Evolutionary conservation across 1,140 invertebrate genomes (phyloP).

Genomic region (Pygmarrhopalites habei): DNA sequence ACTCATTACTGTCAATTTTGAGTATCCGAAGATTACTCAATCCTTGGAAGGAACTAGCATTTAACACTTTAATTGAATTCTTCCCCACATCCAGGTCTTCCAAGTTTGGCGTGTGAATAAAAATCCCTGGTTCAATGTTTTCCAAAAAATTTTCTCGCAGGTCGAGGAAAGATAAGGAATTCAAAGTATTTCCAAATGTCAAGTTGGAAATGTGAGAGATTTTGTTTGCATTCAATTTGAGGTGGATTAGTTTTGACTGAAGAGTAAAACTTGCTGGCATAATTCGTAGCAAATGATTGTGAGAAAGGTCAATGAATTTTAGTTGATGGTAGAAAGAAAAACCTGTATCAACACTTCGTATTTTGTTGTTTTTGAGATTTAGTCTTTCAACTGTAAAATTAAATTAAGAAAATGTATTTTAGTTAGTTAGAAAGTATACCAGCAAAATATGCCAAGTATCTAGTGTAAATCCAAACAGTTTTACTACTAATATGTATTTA

Average conservation of each 20-base stretch:
- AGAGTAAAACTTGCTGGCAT: slow-evolving; percentile 67
- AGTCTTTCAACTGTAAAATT: slow-evolving; percentile 67
- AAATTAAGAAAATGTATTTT: too few species aligned
- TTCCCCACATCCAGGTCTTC: slow-evolving; percentile 79
- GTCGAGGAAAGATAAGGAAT: slow-evolving; percentile 67
- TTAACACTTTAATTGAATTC: slow-evolving; percentile 74
- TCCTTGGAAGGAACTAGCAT: slow-evolving; percentile 68
- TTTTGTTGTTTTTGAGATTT: slow-evolving; percentile 72
- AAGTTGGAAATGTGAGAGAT: slow-evolving; percentile 65
- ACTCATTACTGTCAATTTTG: slow-evolving; percentile 75
- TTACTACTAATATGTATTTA: too few species aligned
- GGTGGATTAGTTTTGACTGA: slow-evolving; percentile 69
- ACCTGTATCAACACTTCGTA: slow-evolving; percentile 75
- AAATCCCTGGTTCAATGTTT: slow-evolving; percentile 64
- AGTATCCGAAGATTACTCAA: slow-evolving; percentile 65
- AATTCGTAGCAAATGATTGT: slow-evolving; percentile 71
- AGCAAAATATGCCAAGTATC: too few species aligned
- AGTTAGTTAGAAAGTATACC: too few species aligned
- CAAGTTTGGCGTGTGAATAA: slow-evolving; percentile 63
- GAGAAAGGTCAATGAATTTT: slow-evolving; percentile 71
- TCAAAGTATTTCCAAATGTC: slow-evolving; percentile 66
- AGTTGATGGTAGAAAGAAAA: slow-evolving; percentile 80
- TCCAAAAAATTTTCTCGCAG: slow-evolving; percentile 73
- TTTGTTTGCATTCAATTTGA: slow-evolving; percentile 77
- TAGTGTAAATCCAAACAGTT: too few species aligned